These are phyloP conservation scores for Lepidothrix coronata DNA, from an alignment of 2,113 vertebrate species.

Conservation along the genomic window DNA sequence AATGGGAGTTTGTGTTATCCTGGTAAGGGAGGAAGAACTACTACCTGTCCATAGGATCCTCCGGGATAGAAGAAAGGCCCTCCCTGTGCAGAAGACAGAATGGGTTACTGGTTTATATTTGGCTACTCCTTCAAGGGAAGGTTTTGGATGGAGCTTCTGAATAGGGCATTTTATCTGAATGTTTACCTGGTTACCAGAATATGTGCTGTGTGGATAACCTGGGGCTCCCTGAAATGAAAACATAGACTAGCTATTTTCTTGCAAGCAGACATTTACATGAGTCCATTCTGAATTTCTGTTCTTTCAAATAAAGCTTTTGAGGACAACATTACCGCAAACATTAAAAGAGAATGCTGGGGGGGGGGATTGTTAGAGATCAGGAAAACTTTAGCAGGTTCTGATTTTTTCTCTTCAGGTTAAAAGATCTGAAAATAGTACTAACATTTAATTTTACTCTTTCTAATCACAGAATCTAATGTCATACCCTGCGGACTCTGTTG, in stretches of 20 bases:
- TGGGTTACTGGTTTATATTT: neutral
- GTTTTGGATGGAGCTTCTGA: neutral
- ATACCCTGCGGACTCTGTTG: neutral
- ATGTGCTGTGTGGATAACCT: neutral
- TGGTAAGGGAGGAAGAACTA: neutral
- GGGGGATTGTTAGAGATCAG: neutral
- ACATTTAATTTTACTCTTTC: neutral
- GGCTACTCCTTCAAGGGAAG: neutral
- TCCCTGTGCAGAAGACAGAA: conserved; percentile 48
- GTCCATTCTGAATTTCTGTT: neutral
- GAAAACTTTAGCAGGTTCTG: neutral
- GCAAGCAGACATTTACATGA: neutral
- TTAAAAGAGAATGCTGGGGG: neutral
- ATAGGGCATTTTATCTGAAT: neutral
- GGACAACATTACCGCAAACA: neutral
- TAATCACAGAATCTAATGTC: neutral
- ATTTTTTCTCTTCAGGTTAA: neutral
- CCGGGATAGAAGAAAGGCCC: neutral
- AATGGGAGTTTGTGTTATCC: neutral
- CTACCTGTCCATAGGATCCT: conserved; percentile 51
- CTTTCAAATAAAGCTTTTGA: neutral
- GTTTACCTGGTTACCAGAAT: conserved; percentile 57
- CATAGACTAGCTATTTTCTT: neutral
- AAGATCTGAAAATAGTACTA: neutral
- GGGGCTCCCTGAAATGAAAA: conserved; percentile 23